A percentile compares a stretch with the other conserved stretches of the same genome.
Evolutionary conservation across 2,797 vertebrate species (phyloP).

Genomic region (Denticeps clupeoides): DNA sequence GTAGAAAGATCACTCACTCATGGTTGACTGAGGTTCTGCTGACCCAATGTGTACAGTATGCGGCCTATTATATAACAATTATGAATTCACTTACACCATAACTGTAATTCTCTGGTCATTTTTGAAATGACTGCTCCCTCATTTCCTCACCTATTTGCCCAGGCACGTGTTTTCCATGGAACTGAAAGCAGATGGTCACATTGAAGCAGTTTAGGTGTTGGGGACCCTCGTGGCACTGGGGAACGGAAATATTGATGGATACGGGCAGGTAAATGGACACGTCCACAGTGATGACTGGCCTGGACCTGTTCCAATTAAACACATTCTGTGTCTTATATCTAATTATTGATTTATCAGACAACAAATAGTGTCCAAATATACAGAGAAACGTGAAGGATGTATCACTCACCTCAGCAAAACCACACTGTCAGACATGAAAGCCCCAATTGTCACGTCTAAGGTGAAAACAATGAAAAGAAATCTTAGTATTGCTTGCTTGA

Average conservation of each 20-base stretch:
- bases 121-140: not conserved
- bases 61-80: too few relatives aligned
- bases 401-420: conserved; percentile 82
- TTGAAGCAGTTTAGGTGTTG: conserved; percentile 83
- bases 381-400: conserved; percentile 6
- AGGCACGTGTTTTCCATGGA: conserved; percentile 76
- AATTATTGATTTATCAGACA: too few relatives aligned
- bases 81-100: too few relatives aligned
- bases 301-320: conserved; percentile 59
- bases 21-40: too few relatives aligned
- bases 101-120: too few relatives aligned
- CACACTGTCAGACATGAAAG: conserved; percentile 88
- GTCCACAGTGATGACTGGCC: conserved; percentile 83
- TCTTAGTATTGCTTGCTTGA: not conserved
- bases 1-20: conserved; percentile 11
- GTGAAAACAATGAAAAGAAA: conserved; percentile 29
- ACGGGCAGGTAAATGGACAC: conserved; percentile 75
- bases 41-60: too few relatives aligned
- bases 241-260: conserved; percentile 92
- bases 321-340: too few relatives aligned
- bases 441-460: conserved; percentile 89
- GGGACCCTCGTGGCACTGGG: conserved; percentile 82
- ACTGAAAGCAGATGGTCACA: conserved; percentile 73
- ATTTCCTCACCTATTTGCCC: conserved; percentile 79
- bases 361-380: not conserved